These are phyloP conservation scores for Zhuqinia jingwanae DNA, from an alignment of 2,888 invertebrate genomes.

Conservation along the genomic window DNA sequence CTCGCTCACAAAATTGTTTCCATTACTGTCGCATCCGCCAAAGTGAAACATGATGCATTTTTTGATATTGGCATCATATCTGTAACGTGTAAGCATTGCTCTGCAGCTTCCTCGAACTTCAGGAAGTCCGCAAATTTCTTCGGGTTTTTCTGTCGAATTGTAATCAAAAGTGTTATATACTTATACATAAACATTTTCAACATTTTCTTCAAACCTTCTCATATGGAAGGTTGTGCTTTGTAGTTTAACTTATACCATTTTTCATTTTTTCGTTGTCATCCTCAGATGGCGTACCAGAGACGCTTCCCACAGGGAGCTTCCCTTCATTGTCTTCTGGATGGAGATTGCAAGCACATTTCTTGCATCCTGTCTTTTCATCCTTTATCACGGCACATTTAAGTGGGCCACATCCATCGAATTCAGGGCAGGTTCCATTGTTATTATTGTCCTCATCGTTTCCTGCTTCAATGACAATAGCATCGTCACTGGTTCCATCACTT, in stretches of 20 bases:
- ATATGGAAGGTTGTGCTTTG: too few species aligned
- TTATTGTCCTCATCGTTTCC: constrained; percentile 4
- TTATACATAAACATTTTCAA: too few species aligned
- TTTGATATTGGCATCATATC: constrained; percentile 82
- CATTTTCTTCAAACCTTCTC: too few species aligned
- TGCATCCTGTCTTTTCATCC: constrained; percentile 77
- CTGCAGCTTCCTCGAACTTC: constrained; percentile 78
- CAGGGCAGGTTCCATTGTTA: constrained; percentile 73
- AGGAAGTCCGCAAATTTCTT: constrained; percentile 77
- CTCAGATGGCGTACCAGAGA: constrained; percentile 74
- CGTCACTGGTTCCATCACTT: constrained; percentile 20
- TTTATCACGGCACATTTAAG: constrained; percentile 77
- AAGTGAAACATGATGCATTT: constrained; percentile 83
- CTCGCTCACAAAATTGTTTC: constrained; percentile 83
- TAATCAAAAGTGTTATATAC: too few species aligned
- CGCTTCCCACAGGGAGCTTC: constrained; percentile 71
- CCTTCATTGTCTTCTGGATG: constrained; percentile 49
- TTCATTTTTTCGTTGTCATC: constrained; percentile 63
- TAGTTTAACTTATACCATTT: constrained; percentile 53
- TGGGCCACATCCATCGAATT: constrained; percentile 77
- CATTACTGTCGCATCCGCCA: constrained; percentile 84
- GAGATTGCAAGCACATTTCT: constrained; percentile 76
- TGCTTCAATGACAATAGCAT: constrained; percentile 56
- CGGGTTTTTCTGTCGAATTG: constrained; percentile 73
- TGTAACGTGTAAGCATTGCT: constrained; percentile 80